Evolutionary conservation across 2,888 invertebrate species (phyloP).

Genomic region (Helleia helle): DNA sequence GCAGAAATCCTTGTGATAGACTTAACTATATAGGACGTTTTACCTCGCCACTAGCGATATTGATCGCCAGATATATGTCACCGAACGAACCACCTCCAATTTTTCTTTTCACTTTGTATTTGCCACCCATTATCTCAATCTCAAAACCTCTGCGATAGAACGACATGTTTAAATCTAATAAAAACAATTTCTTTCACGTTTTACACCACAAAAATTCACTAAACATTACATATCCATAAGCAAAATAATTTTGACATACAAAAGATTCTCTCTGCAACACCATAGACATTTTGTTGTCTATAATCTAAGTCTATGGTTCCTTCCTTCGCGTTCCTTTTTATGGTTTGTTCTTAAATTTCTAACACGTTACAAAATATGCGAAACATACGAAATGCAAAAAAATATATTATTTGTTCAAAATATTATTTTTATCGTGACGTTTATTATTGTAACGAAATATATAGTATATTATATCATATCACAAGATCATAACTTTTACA

Average conservation of each 20-base stretch:
- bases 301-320: too few relatives aligned
- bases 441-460: too few relatives aligned
- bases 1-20: constrained; percentile 2
- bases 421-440: too few relatives aligned
- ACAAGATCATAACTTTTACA: too few relatives aligned
- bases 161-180: constrained; percentile 8
- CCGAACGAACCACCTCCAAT: constrained; percentile 99
- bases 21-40: neutral
- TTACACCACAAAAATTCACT: constrained; percentile 12
- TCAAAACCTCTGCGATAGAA: constrained; percentile 9
- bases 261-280: neutral
- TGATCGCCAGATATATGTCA: constrained; percentile 98
- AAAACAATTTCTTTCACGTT: neutral
- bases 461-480: too few relatives aligned
- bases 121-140: constrained; percentile 78
- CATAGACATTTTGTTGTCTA: too few relatives aligned
- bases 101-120: constrained; percentile 95
- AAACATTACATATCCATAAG: constrained; percentile 2
- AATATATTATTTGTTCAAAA: too few relatives aligned
- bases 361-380: too few relatives aligned
- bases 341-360: too few relatives aligned
- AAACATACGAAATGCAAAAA: too few relatives aligned
- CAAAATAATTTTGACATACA: neutral
- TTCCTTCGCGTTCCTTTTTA: too few relatives aligned
- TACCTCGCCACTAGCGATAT: constrained; percentile 93